Percentiles rank a stretch among this genome's conserved stretches.
Conservation (phyloP, 2,113 vertebrate species). For the Chamaetylas fuelleborni region DNA sequence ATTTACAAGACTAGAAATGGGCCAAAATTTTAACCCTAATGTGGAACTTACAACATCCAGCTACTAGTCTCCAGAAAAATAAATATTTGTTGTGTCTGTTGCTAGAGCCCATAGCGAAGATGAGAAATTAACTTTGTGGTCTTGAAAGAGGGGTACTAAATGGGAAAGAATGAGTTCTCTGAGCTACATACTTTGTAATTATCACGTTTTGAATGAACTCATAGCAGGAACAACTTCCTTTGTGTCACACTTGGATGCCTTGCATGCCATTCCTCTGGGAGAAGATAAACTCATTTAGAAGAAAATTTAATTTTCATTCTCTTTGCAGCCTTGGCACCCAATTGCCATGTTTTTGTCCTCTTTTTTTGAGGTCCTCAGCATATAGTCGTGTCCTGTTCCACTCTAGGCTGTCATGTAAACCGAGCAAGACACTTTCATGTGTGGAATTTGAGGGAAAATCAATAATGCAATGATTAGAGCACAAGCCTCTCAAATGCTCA, state of each 20-base stretch:
- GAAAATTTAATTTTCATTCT: background rate
- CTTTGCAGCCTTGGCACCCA: background rate
- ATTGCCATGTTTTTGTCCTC: background rate
- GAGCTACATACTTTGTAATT: background rate
- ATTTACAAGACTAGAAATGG: background rate
- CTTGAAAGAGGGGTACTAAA: background rate
- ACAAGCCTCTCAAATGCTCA: background rate
- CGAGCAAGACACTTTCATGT: background rate
- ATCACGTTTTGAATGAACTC: background rate
- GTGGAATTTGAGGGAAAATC: background rate
- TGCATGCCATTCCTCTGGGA: background rate
- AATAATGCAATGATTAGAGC: background rate
- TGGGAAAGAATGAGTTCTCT: background rate
- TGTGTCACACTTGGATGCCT: background rate
- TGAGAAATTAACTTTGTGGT: background rate
- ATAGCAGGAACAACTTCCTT: background rate
- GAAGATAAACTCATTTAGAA: background rate
- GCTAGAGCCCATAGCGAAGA: background rate
- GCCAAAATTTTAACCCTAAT: background rate
- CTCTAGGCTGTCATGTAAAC: background rate
- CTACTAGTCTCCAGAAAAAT: background rate
- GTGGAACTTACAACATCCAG: background rate
- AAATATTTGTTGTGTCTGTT: background rate
- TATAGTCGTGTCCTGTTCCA: background rate
- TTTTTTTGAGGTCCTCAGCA: background rate